Base-by-base conservation (phyloP, 2,113 vertebrate species). In the Murina feae region DNA sequence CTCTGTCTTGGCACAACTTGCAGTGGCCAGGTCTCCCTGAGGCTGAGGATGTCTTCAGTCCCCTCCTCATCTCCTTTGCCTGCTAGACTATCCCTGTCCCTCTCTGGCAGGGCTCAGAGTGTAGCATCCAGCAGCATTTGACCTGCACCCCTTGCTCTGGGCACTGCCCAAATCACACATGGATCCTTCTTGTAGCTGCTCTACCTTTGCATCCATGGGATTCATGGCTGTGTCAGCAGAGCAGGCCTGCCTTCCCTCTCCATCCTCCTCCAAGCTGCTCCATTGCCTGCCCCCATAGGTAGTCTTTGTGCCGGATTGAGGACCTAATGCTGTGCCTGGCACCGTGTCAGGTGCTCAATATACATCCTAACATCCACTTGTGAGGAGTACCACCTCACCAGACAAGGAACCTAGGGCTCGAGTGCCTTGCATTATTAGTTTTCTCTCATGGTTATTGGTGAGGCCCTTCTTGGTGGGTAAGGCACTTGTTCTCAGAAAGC, bases 261-360 rank as follows among this genome's bases (percentile, higher is more conserved):
- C 10, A 1, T 21, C n/a, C 11, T 4, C 42, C 32, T 1, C n/a
- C 44, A 0, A 10, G 42, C 72, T 39, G 18, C 25, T 20, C n/a
- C 39, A 0, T 20, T 28, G 39, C 63, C 25, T 5, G 3, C 32
- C 12, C 9, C 53, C 20, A 21, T 49, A 9, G 2, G 0, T 10
- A n/a, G 25, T 39, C 58, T 76, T 35, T 39, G 42, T 44, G 66
- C 12, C 10, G n/a, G 9, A 37, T 2, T 37, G 66, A 58, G 28
- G 69, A 25, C 66, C 74, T 75, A 28, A 2, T 47, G n/a, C 30
- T 23, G 14, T 28, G 37, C 42, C 51, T 47, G 80, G 17, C 63
- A 32, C 30, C n/a, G 30, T 51, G 28, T n/a, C 60, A 2, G 39
- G 9, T 4, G 11, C 69, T 69, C 35, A 9, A 3, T 9, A 7